A percentile compares a stretch with the other conserved stretches of the same genome.
Conservation (phyloP, 2,888 invertebrate species). For the Himalopsyche tibetana region DNA sequence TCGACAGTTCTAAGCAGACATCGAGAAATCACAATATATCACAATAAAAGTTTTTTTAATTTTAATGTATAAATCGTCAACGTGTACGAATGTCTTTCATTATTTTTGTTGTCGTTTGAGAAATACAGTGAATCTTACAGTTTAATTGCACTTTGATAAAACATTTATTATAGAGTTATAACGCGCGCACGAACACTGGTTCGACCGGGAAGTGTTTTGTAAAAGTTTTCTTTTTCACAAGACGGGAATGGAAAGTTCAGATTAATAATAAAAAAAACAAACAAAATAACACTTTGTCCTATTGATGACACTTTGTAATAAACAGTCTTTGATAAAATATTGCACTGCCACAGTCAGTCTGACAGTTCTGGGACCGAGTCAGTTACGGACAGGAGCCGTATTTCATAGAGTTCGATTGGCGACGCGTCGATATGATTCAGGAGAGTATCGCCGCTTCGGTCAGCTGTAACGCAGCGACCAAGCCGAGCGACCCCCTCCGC, state of each 20-base stretch:
- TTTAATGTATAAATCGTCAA: constrained; percentile 52
- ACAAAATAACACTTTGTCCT: constrained; percentile 3
- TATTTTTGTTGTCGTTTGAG: constrained; percentile 35
- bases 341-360: constrained; percentile 28
- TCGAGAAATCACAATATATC: constrained; percentile 66
- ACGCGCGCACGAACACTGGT: constrained; percentile 47
- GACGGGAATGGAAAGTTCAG: constrained; percentile 24
- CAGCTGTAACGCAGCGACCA: constrained; percentile 65
- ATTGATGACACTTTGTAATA: constrained; percentile 31
- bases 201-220: constrained; percentile 17
- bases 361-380: constrained; percentile 5
- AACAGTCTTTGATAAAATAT: constrained; percentile 52
- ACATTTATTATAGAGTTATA: constrained; percentile 60
- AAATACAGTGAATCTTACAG: constrained; percentile 56
- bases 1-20: constrained; percentile 66
- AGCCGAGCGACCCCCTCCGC: constrained; percentile 56
- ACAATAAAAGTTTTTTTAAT: constrained; percentile 64
- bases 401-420: constrained; percentile 15
- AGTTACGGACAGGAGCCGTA: background rate
- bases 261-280: background rate
- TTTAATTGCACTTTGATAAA: constrained; percentile 65
- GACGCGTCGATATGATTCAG: constrained; percentile 54
- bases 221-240: constrained; percentile 6
- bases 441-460: constrained; percentile 54
- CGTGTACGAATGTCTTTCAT: constrained; percentile 47